phyloP scores from a whole-genome alignment of 1,140 invertebrate species.

The Caenorhabditis tropicalis region DNA sequence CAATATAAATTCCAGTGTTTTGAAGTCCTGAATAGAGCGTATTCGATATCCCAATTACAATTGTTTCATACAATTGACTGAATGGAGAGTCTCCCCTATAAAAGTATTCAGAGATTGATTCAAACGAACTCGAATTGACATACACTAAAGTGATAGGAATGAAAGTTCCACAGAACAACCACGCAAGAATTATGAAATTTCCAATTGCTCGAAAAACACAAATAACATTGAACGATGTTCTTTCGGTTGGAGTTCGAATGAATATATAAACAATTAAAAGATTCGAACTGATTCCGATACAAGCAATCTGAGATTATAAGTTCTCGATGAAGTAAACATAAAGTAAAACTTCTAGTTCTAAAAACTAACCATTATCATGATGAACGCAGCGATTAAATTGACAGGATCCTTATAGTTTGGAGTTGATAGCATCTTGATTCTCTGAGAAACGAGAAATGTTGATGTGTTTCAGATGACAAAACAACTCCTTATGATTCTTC shows the following conservation, averaged over 20 bases:
- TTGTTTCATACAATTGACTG: background rate
- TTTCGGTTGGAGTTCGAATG: background rate
- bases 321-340: background rate
- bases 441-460: background rate
- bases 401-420: background rate
- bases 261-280: background rate
- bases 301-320: background rate
- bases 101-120: background rate
- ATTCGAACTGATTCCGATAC: background rate
- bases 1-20: background rate
- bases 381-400: background rate
- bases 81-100: background rate
- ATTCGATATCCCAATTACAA: background rate
- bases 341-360: background rate
- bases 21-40: background rate
- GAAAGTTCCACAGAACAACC: background rate
- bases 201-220: background rate
- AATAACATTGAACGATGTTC: constrained; percentile 19
- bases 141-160: background rate
- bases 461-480: background rate
- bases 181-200: background rate
- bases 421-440: background rate
- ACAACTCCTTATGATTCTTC: background rate
- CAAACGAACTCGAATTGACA: background rate
- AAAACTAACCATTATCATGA: background rate